A percentile compares a stretch with the other conserved stretches of the same genome.
Conservation (phyloP, 2,888 invertebrate species). For the Volucella bombylans region DNA sequence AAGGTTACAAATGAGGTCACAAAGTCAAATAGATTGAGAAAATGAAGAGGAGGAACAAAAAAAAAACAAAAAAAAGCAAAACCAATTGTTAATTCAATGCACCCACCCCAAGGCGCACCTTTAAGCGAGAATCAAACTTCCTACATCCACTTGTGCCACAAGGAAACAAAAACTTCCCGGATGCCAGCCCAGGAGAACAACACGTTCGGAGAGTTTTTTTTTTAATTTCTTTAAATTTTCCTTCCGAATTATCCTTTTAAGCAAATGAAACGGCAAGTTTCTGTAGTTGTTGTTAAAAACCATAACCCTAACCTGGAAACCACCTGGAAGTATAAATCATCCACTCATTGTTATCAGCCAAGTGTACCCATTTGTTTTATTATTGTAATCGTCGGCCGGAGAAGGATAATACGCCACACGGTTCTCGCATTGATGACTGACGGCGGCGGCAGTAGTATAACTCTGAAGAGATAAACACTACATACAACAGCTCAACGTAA, state of each 20-base stretch:
- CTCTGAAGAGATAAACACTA: slow-evolving; percentile 39
- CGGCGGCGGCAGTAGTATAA: not conserved
- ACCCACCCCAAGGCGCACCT: not conserved
- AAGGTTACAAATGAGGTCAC: slow-evolving; percentile 18
- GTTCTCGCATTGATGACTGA: slow-evolving; percentile 48
- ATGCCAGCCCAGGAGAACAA: not conserved
- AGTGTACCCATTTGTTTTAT: slow-evolving; percentile 66
- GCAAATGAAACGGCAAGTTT: slow-evolving; percentile 35
- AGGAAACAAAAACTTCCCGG: slow-evolving; percentile 1
- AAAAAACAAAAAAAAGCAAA: not conserved
- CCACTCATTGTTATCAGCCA: not conserved
- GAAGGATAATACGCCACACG: slow-evolving; percentile 55
- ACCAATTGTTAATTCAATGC: slow-evolving; percentile 37
- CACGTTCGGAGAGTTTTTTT: not conserved
- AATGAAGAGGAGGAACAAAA: not conserved
- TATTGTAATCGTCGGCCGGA: slow-evolving; percentile 63
- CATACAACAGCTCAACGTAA: slow-evolving; percentile 17
- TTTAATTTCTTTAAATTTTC: slow-evolving; percentile 6
- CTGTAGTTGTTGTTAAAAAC: slow-evolving; percentile 18
- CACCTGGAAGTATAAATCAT: slow-evolving; percentile 9
- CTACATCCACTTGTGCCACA: slow-evolving; percentile 30
- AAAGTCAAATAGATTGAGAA: slow-evolving; percentile 10
- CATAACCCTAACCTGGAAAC: slow-evolving; percentile 9
- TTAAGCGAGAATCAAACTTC: slow-evolving; percentile 13
- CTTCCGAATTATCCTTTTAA: slow-evolving; percentile 36